A percentile compares a stretch with the other conserved stretches of the same genome.
phyloP scores from a whole-genome alignment of 2,797 vertebrate species.

The Sphenopsis melanotis region DNA sequence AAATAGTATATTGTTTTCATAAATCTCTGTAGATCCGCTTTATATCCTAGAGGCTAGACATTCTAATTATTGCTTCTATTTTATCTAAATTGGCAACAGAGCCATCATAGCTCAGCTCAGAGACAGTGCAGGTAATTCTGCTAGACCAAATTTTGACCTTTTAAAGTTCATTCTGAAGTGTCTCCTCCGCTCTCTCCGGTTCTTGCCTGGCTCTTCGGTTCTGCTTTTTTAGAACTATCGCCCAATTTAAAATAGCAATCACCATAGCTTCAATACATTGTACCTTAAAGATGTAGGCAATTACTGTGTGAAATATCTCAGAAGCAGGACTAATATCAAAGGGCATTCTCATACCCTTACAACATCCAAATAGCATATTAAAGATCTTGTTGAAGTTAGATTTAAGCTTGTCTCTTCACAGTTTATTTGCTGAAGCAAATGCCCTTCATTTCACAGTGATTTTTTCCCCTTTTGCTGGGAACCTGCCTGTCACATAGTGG shows the following conservation, averaged over 20 bases:
- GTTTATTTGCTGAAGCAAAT: constrained; percentile 61
- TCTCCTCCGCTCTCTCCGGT: background rate
- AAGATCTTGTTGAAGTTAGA: constrained; percentile 60
- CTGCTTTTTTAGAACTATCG: constrained; percentile 25
- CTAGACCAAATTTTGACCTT: constrained; percentile 59
- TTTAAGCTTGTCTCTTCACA: constrained; percentile 51
- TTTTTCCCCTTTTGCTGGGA: constrained; percentile 16
- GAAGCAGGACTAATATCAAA: constrained; percentile 63
- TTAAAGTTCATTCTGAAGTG: constrained; percentile 63
- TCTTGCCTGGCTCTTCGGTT: background rate
- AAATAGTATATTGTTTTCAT: constrained; percentile 66
- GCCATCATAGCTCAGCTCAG: constrained; percentile 48
- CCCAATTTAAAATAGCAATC: constrained; percentile 60
- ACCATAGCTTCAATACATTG: constrained; percentile 45
- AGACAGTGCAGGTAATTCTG: constrained; percentile 58
- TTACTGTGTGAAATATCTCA: constrained; percentile 61
- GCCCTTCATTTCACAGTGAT: constrained; percentile 61
- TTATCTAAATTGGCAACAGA: constrained; percentile 69
- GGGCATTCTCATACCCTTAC: constrained; percentile 58
- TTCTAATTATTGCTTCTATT: constrained; percentile 68
- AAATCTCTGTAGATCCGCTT: constrained; percentile 54
- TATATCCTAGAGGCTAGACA: constrained; percentile 61
- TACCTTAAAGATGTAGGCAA: constrained; percentile 59
- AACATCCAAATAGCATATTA: constrained; percentile 62
- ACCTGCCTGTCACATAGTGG: background rate